A percentile compares a stretch with the other conserved stretches of the same genome.
These are phyloP conservation scores for Alfaro cultratus DNA, from an alignment of 2,797 vertebrate species.

Conservation along the genomic window DNA sequence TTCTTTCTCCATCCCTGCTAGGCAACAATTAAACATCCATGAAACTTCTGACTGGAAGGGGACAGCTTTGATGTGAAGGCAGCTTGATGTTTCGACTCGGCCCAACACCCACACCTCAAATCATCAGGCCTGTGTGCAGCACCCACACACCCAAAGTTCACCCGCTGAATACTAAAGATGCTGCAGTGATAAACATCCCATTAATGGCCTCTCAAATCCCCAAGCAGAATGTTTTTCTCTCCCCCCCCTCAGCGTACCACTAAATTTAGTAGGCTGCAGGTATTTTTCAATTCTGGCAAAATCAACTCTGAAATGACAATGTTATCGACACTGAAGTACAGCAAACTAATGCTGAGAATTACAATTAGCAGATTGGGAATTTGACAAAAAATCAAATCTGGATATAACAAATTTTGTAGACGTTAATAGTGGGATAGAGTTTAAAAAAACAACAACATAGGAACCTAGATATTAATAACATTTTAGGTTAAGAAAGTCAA, in stretches of 20 bases:
- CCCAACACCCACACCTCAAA: conserved; percentile 67
- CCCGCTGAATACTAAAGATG: conserved; percentile 46
- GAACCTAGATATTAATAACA: not conserved
- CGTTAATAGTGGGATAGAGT: not conserved
- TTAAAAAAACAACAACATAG: not conserved
- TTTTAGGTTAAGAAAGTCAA: not conserved
- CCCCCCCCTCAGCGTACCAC: too few relatives aligned
- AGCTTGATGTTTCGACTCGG: conserved; percentile 66
- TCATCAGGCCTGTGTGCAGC: conserved; percentile 50
- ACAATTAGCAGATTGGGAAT: not conserved
- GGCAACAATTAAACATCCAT: conserved; percentile 55
- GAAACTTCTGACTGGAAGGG: conserved; percentile 44
- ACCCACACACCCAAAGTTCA: conserved; percentile 68
- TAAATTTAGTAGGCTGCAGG: too few relatives aligned
- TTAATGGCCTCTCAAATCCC: conserved; percentile 38
- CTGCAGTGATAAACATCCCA: conserved; percentile 54
- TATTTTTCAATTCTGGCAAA: not conserved
- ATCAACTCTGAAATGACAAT: not conserved
- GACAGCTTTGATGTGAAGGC: conserved; percentile 67
- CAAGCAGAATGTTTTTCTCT: not conserved
- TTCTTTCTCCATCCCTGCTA: conserved; percentile 20
- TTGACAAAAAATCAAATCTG: not conserved
- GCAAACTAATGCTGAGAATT: not conserved
- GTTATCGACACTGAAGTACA: not conserved
- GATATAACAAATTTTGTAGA: not conserved